Evolutionary conservation across 2,888 invertebrate genomes (phyloP).

Genomic region (Drosophila koepferae): DNA sequence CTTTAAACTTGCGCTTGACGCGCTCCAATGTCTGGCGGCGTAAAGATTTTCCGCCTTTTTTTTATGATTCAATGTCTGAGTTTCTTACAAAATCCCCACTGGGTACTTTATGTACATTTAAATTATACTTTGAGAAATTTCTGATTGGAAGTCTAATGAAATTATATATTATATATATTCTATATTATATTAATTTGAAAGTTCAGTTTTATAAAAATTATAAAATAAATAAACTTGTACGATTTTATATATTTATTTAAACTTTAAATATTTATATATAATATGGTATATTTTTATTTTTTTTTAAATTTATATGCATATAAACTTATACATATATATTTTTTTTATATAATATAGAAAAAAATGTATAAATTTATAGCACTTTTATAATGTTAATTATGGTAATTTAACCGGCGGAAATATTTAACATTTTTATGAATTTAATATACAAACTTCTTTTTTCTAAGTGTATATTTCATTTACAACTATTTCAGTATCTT

Average conservation of each 20-base stretch:
- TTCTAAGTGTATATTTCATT: neutral
- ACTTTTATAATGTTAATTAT: too few species aligned
- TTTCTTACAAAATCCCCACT: conserved; percentile 28
- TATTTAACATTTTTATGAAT: too few species aligned
- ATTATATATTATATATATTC: too few species aligned
- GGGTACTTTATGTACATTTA: neutral
- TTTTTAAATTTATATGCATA: too few species aligned
- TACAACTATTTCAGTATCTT: conserved; percentile 1
- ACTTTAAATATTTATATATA: too few species aligned
- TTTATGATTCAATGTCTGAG: conserved; percentile 46
- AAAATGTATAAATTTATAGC: too few species aligned
- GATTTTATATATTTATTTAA: too few species aligned
- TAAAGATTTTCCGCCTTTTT: conserved; percentile 24
- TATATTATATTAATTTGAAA: too few species aligned
- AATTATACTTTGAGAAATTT: conserved; percentile 3
- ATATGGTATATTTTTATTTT: too few species aligned
- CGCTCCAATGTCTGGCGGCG: conserved; percentile 10
- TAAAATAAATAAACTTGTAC: too few species aligned
- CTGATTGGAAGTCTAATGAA: neutral
- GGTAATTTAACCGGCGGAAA: neutral
- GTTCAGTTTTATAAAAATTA: neutral
- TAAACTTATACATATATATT: too few species aligned
- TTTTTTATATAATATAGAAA: too few species aligned
- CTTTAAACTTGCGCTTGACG: neutral
- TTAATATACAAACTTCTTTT: neutral